phyloP scores from a whole-genome alignment of 1,140 invertebrate genomes.

The Drosophila sucinea region DNA sequence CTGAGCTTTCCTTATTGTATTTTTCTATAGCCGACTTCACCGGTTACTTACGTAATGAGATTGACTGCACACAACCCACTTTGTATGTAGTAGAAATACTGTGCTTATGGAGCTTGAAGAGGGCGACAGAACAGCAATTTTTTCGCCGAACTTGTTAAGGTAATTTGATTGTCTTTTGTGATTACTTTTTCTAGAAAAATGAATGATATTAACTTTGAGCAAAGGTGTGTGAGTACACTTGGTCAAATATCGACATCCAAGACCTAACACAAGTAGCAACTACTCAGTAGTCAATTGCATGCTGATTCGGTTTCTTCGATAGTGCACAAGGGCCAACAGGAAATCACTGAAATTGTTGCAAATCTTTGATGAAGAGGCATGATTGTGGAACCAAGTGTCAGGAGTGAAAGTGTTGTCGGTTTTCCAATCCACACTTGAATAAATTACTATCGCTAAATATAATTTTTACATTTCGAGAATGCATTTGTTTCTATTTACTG shows the following conservation, averaged over 20 bases:
- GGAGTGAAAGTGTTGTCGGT: too few relatives aligned
- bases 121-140: background rate
- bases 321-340: background rate
- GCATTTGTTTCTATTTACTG: slow-evolving; percentile 23
- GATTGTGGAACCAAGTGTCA: too few relatives aligned
- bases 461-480: slow-evolving; percentile 3
- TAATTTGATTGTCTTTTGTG: slow-evolving; percentile 3
- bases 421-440: too few relatives aligned
- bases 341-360: background rate
- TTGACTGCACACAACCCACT: too few relatives aligned
- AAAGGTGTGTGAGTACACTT: background rate
- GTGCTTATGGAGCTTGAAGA: background rate
- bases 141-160: background rate
- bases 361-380: too few relatives aligned
- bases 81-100: background rate
- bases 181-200: background rate
- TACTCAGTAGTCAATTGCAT: too few relatives aligned
- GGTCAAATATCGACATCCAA: too few relatives aligned
- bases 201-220: background rate
- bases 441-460: background rate
- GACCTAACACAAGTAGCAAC: too few relatives aligned
- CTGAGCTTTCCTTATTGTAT: too few relatives aligned
- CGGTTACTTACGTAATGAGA: too few relatives aligned
- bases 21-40: too few relatives aligned
- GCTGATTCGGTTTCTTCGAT: too few relatives aligned